phyloP scores from a whole-genome alignment of 2,888 invertebrate species.

The Tenthredo notha region DNA sequence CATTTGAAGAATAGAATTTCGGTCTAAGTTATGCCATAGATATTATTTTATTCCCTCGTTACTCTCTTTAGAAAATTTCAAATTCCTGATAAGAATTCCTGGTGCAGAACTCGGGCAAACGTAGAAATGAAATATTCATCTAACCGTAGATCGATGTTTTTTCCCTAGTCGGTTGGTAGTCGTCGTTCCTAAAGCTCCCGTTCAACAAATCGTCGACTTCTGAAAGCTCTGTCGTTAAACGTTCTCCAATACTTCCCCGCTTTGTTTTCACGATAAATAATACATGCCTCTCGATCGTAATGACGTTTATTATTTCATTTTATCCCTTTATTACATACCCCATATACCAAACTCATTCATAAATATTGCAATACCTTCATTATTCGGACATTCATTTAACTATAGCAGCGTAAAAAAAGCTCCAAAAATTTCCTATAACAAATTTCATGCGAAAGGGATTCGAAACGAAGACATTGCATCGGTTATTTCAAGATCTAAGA shows the following conservation, averaged over 20 bases:
- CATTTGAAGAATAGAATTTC: background rate
- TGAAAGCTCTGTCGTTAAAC: conserved; percentile 23
- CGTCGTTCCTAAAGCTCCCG: conserved; percentile 16
- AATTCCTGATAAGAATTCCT: conserved; percentile 28
- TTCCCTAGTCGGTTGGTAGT: background rate
- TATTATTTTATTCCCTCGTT: conserved; percentile 28
- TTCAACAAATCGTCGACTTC: conserved; percentile 28
- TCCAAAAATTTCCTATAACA: background rate
- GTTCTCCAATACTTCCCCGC: conserved; percentile 27
- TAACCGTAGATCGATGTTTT: conserved; percentile 40
- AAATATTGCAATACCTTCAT: background rate
- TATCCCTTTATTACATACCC: background rate
- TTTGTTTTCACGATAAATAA: conserved; percentile 14
- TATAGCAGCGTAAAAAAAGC: background rate
- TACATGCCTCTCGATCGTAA: background rate
- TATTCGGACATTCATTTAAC: background rate
- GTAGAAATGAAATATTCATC: conserved; percentile 33
- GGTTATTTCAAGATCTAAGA: background rate
- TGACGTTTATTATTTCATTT: background rate
- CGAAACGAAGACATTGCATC: background rate
- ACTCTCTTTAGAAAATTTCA: conserved; percentile 37
- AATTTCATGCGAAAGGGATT: background rate
- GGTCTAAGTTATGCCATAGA: background rate
- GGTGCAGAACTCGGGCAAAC: background rate
- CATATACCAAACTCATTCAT: background rate